Base-by-base conservation (phyloP, 2,113 vertebrate genomes). In the Sterrhoptilus dennistouni region DNA sequence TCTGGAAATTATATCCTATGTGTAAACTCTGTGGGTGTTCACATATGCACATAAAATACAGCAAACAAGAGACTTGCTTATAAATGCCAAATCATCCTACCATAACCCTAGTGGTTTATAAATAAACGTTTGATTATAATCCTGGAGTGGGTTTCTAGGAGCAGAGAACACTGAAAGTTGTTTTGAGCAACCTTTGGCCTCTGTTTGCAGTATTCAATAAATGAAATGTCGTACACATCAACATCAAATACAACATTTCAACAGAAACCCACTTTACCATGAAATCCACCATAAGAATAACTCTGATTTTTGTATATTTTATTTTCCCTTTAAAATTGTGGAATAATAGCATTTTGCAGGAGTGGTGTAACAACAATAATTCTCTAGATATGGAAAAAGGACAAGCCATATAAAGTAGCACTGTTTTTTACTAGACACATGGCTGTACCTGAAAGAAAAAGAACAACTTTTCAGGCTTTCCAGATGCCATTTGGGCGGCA, bases 41-140 rank as follows among this genome's bases (percentile, higher is more conserved):
- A 90, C 25, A 81, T 59, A 90, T 18, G 71, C 44, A 40, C 71
- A 87, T 56, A 82, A 89, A 93, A 95, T 53, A 56, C 38, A 83
- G 29, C 56, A 86, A 96, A 95, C 23, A 79, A 92, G 70, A 69
- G 25, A 42, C 31, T 83, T 87, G 29, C 9, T 77, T 88, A 77
- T 45, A 92, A 92, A 72, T 83, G 52, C 38, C 76, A 83, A 81
- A 86, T 87, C 56, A 71, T 83, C 52, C 44, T 70, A 57, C 33
- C 74, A 18, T 75, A 93, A 71, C 71, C 36, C 78, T 53, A 54
- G 24, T 59, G 18, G n/a, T 81, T 95, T 88, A 74, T 77, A 96
- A 93, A 92, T 77, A 95, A 85, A 83, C 4, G 4, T 21, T 91
- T 85, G n/a, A 80, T 93, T 88, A 80, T 80, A 96, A 90, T 81